Percentiles rank a stretch among this genome's conserved stretches.
Conservation (phyloP, 2,888 invertebrate species). For the Chalcosyrphus nemorum region DNA sequence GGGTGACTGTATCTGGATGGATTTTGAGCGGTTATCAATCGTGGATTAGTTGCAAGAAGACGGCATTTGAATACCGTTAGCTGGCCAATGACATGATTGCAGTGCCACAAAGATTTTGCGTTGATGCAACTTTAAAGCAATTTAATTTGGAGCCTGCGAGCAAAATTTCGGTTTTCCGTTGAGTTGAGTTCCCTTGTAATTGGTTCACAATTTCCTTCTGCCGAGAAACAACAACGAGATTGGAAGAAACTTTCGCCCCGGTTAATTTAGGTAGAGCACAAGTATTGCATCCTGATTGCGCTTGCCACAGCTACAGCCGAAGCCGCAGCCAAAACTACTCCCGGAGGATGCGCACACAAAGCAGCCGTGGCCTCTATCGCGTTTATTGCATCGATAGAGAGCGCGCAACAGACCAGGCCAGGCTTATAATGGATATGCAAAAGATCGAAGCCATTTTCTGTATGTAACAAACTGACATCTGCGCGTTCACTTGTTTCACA, state of each 20-base stretch:
- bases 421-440: conserved; percentile 63
- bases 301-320: too few species aligned
- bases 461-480: conserved; percentile 70
- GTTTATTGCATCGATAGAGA: conserved; percentile 46
- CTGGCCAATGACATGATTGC: conserved; percentile 41
- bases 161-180: conserved; percentile 53
- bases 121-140: conserved; percentile 60
- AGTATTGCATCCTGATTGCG: conserved; percentile 65
- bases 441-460: conserved; percentile 61
- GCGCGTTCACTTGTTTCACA: conserved; percentile 71
- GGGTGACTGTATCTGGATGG: neutral
- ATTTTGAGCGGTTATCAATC: conserved; percentile 31
- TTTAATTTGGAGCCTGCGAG: conserved; percentile 69
- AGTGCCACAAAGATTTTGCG: conserved; percentile 28
- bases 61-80: conserved; percentile 12
- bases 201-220: conserved; percentile 68
- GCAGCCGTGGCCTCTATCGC: conserved; percentile 50
- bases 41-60: conserved; percentile 13
- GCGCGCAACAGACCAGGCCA: too few species aligned
- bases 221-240: conserved; percentile 7
- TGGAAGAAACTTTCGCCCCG: conserved; percentile 67
- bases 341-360: conserved; percentile 69
- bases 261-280: conserved; percentile 66
- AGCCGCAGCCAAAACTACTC: conserved; percentile 39
- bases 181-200: conserved; percentile 61